These are phyloP conservation scores for Masticophis lateralis DNA, from an alignment of 2,797 vertebrate genomes.

Conservation along the genomic window DNA sequence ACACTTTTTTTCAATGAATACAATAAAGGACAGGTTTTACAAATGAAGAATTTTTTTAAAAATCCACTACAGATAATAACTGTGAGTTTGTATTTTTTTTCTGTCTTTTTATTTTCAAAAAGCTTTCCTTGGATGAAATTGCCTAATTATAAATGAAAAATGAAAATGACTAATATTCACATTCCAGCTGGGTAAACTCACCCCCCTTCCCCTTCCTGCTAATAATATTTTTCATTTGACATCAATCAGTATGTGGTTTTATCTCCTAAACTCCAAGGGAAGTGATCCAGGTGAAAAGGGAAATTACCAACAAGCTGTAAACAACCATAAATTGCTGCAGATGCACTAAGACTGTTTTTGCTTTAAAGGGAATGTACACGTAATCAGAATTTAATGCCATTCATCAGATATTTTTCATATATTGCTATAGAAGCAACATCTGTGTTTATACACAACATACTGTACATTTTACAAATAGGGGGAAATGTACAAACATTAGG, in stretches of 20 bases:
- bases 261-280: not conserved
- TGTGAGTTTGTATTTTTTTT: not conserved
- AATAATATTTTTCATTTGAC: constrained; percentile 27
- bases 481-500: constrained; percentile 2
- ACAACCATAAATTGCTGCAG: constrained; percentile 23
- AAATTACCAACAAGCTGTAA: constrained; percentile 24
- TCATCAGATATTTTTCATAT: constrained; percentile 37
- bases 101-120: not conserved
- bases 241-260: constrained; percentile 16
- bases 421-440: constrained; percentile 35
- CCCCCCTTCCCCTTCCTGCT: not conserved
- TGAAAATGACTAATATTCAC: constrained; percentile 24
- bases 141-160: constrained; percentile 24
- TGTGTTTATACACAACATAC: constrained; percentile 33
- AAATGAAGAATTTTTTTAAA: not conserved
- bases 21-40: not conserved
- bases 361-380: constrained; percentile 15
- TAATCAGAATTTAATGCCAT: constrained; percentile 17
- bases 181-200: constrained; percentile 21
- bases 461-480: constrained; percentile 14
- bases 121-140: not conserved
- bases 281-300: constrained; percentile 16
- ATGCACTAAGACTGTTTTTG: not conserved
- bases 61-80: not conserved
- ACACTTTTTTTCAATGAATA: not conserved